Conservation (phyloP, 2,888 invertebrate species). For the Aspidiotus rigidus region DNA sequence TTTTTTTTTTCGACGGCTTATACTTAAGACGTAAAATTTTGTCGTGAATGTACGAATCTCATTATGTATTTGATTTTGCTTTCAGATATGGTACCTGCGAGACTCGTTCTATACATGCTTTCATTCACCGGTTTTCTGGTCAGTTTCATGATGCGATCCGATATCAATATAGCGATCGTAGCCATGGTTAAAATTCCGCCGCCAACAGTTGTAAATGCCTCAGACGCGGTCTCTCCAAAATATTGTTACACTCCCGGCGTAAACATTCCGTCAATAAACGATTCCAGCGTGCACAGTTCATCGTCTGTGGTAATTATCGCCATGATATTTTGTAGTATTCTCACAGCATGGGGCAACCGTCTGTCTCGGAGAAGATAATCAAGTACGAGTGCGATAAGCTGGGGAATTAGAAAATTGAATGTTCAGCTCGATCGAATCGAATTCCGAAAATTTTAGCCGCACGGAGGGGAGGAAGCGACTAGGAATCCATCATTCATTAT, state of each 20-base stretch:
- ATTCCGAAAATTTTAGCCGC: too few species aligned
- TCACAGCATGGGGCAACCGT: too few species aligned
- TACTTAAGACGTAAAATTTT: background rate
- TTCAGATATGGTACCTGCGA: conserved; percentile 54
- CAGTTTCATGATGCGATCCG: conserved; percentile 67
- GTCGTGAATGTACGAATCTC: background rate
- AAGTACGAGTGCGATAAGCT: too few species aligned
- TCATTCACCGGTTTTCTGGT: conserved; percentile 65
- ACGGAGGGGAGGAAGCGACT: too few species aligned
- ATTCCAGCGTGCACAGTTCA: conserved; percentile 18
- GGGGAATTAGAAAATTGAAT: too few species aligned
- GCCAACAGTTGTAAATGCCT: conserved; percentile 32
- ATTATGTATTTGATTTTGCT: conserved; percentile 6
- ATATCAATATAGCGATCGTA: conserved; percentile 61
- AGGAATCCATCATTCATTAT: too few species aligned
- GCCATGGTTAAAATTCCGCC: conserved; percentile 52
- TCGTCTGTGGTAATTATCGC: conserved; percentile 10
- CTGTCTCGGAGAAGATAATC: too few species aligned
- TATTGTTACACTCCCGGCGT: conserved; percentile 17
- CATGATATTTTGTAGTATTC: too few species aligned
- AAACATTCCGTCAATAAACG: conserved; percentile 13
- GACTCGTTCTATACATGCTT: conserved; percentile 58
- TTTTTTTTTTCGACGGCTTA: background rate
- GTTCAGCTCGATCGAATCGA: too few species aligned
- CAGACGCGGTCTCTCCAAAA: conserved; percentile 38